Conservation (phyloP, 1,140 invertebrate species). For the Ips nitidus region DNA sequence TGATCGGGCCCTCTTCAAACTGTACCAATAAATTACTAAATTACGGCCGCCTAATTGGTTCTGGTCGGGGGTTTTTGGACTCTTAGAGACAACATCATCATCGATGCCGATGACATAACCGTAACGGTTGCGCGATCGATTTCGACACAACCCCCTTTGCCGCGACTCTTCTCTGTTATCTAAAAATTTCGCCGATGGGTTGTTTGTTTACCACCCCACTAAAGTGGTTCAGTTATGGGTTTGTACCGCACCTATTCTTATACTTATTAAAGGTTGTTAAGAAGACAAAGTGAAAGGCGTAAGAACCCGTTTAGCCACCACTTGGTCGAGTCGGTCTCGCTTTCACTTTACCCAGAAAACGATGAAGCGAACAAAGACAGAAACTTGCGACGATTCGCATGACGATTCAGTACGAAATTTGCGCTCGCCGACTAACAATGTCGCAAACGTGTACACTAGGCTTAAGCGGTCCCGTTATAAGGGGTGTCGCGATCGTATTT, state of each 20-base stretch:
- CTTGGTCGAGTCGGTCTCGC: neutral
- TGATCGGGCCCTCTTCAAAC: too few species aligned
- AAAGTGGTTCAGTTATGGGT: too few species aligned
- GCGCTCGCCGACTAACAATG: neutral
- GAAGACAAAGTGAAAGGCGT: constrained; percentile 19
- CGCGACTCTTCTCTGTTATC: too few species aligned
- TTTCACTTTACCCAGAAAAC: neutral
- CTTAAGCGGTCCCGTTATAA: too few species aligned
- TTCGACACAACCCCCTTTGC: too few species aligned
- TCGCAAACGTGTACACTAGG: too few species aligned
- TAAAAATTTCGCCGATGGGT: neutral
- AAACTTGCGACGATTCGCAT: constrained; percentile 2
- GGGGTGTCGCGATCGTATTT: too few species aligned
- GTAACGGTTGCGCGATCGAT: neutral
- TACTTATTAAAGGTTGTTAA: too few species aligned
- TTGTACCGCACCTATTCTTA: too few species aligned
- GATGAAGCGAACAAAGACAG: neutral
- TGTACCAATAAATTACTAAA: too few species aligned
- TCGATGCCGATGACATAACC: constrained; percentile 11
- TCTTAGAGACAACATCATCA: neutral
- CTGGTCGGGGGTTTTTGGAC: constrained; percentile 1
- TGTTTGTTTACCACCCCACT: too few species aligned
- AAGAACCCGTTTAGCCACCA: constrained; percentile 23
- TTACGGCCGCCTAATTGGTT: neutral
- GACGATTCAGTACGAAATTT: constrained; percentile 20